Conservation (phyloP, 1,140 invertebrate species). For the Cotesia vestalis region DNA sequence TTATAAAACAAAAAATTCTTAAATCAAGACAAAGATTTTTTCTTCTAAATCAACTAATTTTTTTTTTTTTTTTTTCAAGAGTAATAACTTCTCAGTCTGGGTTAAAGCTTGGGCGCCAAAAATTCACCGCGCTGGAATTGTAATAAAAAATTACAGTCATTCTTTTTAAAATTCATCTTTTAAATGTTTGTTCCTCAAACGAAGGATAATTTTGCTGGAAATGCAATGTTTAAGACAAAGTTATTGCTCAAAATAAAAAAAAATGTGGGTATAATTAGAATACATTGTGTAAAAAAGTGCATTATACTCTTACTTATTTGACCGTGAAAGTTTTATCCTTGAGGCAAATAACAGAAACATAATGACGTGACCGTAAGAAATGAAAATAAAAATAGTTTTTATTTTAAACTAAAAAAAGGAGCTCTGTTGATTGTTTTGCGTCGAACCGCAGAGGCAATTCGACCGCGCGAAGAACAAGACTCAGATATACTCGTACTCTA, state of each 20-base stretch:
- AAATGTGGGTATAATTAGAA: not conserved
- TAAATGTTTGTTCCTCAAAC: no score
- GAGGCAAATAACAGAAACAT: not conserved
- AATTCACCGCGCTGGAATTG: no score
- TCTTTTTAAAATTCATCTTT: no score
- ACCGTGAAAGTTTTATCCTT: slow-evolving; percentile 22
- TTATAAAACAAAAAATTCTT: no score
- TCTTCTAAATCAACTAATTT: no score
- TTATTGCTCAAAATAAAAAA: no score
- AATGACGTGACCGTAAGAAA: slow-evolving; percentile 24
- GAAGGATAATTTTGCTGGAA: no score
- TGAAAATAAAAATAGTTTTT: not conserved
- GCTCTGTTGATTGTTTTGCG: slow-evolving; percentile 37
- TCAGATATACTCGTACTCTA: not conserved
- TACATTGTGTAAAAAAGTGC: slow-evolving; percentile 2
- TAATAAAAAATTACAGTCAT: no score
- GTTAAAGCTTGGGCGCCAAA: no score
- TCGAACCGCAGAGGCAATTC: slow-evolving; percentile 30
- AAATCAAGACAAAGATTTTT: no score
- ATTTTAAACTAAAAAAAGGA: not conserved
- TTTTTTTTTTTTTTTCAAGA: no score
- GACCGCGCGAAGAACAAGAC: slow-evolving; percentile 27
- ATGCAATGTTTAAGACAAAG: not conserved
- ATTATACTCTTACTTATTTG: slow-evolving; percentile 13
- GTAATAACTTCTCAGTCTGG: no score